A percentile compares a stretch with the other conserved stretches of the same genome.
phyloP scores from a whole-genome alignment of 2,113 vertebrate genomes.

The Lipophrys pholis region DNA sequence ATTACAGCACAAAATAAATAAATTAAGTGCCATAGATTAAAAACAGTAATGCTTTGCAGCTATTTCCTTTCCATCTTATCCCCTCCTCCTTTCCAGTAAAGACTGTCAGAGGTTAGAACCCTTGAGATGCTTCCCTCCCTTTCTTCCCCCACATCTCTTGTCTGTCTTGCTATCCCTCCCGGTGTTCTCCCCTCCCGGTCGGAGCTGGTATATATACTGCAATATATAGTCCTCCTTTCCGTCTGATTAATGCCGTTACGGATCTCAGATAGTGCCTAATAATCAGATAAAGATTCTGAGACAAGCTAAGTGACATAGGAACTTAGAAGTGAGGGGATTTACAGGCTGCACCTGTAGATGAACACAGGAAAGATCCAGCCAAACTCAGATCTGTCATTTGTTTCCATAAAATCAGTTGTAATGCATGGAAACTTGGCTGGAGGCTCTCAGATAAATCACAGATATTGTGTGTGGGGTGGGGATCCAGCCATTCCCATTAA shows the following conservation, averaged over 20 bases:
- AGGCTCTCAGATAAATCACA: not conserved
- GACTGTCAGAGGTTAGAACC: conserved; percentile 31
- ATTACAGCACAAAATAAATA: not conserved
- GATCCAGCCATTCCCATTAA: not conserved
- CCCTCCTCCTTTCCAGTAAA: conserved; percentile 32
- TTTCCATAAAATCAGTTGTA: conserved; percentile 1
- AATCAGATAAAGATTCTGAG: conserved; percentile 29
- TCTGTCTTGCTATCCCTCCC: conserved; percentile 14
- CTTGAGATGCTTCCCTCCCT: conserved; percentile 46
- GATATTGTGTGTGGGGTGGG: not conserved
- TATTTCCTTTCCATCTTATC: conserved; percentile 40
- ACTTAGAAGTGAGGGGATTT: conserved; percentile 29
- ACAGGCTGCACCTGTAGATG: conserved; percentile 39
- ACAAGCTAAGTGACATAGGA: conserved; percentile 34
- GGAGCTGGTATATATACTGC: not conserved
- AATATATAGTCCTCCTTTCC: not conserved
- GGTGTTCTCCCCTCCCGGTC: conserved; percentile 8
- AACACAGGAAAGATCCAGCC: conserved; percentile 12
- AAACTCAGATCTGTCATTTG: conserved; percentile 32
- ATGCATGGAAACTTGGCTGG: conserved; percentile 10
- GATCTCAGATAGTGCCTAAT: conserved; percentile 8
- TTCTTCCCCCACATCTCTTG: conserved; percentile 3
- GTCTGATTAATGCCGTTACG: not conserved
- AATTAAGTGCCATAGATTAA: not conserved
- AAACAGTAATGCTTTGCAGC: conserved; percentile 13